Evolutionary conservation across 2,113 vertebrate species (phyloP).

Genomic region (Phocoena sinus): DNA sequence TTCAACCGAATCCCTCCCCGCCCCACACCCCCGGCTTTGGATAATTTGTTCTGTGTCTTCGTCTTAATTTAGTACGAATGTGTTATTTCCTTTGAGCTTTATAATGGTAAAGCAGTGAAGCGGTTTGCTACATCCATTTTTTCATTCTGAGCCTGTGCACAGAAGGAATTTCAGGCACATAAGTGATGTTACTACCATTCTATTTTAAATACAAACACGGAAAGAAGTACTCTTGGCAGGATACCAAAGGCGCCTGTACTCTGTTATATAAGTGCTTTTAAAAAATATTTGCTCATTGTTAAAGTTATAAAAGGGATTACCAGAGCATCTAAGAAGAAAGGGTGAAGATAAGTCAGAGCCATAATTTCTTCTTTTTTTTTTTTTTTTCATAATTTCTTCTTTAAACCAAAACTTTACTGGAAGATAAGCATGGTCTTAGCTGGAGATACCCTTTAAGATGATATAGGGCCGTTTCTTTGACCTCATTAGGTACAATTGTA

Average conservation of each 20-base stretch:
- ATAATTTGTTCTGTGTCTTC: conserved; percentile 32
- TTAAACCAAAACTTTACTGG: conserved; percentile 41
- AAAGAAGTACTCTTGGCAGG: conserved; percentile 63
- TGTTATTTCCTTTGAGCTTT: conserved; percentile 54
- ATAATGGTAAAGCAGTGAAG: conserved; percentile 13
- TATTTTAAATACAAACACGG: conserved; percentile 75
- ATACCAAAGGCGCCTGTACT: conserved; percentile 56
- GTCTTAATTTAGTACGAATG: conserved; percentile 54
- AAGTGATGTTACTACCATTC: conserved; percentile 71
- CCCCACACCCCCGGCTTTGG: not conserved
- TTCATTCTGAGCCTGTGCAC: conserved; percentile 48
- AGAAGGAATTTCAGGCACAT: conserved; percentile 64
- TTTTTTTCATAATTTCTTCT: not conserved
- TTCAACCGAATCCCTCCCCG: not conserved
- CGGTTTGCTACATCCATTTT: conserved; percentile 42
- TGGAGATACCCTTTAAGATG: not conserved
- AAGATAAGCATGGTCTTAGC: not conserved
- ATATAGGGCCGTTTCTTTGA: not conserved
- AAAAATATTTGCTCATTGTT: conserved; percentile 51
- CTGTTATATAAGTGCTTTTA: conserved; percentile 62
- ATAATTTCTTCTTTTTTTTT: not conserved
- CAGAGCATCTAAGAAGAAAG: not conserved
- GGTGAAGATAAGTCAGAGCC: not conserved
- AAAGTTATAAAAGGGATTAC: conserved; percentile 46
- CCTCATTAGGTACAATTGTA: not conserved